A percentile compares a stretch with the other conserved stretches of the same genome.
These are phyloP conservation scores for Macquaria ambigua DNA, from an alignment of 2,113 vertebrate species.

Conservation along the genomic window DNA sequence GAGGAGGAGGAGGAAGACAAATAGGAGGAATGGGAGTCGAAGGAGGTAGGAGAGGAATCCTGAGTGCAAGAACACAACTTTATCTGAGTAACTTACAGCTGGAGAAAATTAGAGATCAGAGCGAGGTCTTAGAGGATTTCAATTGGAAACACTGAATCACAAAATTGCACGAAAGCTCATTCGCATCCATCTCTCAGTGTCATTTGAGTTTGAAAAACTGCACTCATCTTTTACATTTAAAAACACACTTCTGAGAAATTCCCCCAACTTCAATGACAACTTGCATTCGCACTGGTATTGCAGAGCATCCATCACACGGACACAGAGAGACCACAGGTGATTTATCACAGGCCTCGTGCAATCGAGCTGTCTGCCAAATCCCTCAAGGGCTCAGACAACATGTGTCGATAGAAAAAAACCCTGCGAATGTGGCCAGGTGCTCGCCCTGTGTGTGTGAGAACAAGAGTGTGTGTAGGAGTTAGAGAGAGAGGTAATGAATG, in stretches of 20 bases:
- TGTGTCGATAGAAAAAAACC: constrained; percentile 26
- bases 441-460: constrained; percentile 10
- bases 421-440: constrained; percentile 32
- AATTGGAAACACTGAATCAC: constrained; percentile 1
- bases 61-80: constrained; percentile 28
- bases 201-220: constrained; percentile 3
- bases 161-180: neutral
- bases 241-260: constrained; percentile 16
- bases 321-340: constrained; percentile 6
- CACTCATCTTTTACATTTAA: neutral
- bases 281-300: neutral
- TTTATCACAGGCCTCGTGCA: constrained; percentile 19
- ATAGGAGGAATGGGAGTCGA: constrained; percentile 15
- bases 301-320: constrained; percentile 39
- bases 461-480: constrained; percentile 18
- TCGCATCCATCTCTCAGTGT: neutral
- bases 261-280: constrained; percentile 8
- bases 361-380: neutral
- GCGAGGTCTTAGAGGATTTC: constrained; percentile 4
- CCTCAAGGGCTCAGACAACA: constrained; percentile 4
- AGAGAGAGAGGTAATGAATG: constrained; percentile 25
- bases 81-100: constrained; percentile 56
- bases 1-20: constrained; percentile 40
- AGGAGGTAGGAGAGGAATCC: constrained; percentile 16
- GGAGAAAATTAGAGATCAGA: constrained; percentile 55